These are phyloP conservation scores for Rafetus swinhoei DNA, from an alignment of 2,113 vertebrate genomes.

Conservation along the genomic window DNA sequence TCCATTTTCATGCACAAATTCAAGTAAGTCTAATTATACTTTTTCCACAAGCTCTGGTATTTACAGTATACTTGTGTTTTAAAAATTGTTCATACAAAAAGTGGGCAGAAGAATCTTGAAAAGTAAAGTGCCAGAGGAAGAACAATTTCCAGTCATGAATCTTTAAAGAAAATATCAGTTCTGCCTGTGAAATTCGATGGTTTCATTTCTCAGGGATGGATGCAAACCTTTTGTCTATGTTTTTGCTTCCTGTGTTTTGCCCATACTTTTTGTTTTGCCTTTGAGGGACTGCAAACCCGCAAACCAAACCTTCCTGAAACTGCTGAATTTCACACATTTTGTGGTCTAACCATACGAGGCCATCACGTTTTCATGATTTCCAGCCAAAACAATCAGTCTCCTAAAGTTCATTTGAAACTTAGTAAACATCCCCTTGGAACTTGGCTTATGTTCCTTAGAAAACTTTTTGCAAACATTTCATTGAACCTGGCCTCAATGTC, in stretches of 20 bases:
- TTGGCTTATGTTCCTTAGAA: background rate
- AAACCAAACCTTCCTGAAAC: conserved; percentile 17
- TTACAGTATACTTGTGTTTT: background rate
- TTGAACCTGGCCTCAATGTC: background rate
- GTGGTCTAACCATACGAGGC: conserved; percentile 2
- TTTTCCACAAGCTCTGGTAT: background rate
- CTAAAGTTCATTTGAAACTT: background rate
- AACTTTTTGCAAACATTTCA: background rate
- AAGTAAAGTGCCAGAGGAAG: background rate
- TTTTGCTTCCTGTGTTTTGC: background rate
- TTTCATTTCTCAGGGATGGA: background rate
- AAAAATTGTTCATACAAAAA: background rate
- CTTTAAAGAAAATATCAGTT: background rate
- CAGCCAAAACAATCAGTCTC: background rate
- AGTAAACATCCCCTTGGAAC: background rate
- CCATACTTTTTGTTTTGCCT: background rate
- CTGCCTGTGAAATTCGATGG: background rate
- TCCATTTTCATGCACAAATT: background rate
- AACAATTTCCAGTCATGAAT: background rate
- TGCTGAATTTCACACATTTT: conserved; percentile 6
- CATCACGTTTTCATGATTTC: conserved; percentile 19
- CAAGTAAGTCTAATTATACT: background rate
- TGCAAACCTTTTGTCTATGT: background rate
- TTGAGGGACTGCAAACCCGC: background rate
- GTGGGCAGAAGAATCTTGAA: background rate